A percentile compares a stretch with the other conserved stretches of the same genome.
phyloP scores from a whole-genome alignment of 2,113 vertebrate genomes.

The Microtus montanus region DNA sequence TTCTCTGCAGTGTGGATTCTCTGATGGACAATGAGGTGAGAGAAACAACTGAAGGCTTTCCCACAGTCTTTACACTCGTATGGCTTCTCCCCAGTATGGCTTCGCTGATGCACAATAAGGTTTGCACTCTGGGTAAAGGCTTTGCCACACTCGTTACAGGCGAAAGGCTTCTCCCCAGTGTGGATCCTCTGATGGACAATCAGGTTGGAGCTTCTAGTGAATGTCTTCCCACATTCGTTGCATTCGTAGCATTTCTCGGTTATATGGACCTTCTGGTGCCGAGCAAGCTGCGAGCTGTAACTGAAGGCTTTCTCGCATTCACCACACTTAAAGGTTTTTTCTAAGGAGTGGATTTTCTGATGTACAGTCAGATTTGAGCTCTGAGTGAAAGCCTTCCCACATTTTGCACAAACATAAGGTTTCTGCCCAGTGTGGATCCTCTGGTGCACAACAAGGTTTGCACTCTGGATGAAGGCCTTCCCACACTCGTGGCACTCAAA shows the following conservation, averaged over 20 bases:
- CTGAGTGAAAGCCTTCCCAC: slow-evolving; percentile 79
- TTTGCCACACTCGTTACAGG: slow-evolving; percentile 79
- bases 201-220: slow-evolving; percentile 79
- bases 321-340: slow-evolving; percentile 75
- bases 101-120: slow-evolving; percentile 79
- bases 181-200: slow-evolving; percentile 81
- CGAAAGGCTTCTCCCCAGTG: slow-evolving; percentile 80
- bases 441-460: slow-evolving; percentile 77
- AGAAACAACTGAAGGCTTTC: slow-evolving; percentile 80
- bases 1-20: slow-evolving; percentile 80
- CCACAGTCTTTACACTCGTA: slow-evolving; percentile 79
- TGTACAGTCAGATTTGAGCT: slow-evolving; percentile 79
- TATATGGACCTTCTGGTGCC: slow-evolving; percentile 79
- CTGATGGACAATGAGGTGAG: slow-evolving; percentile 79
- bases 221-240: slow-evolving; percentile 77
- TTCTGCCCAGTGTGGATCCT: slow-evolving; percentile 78
- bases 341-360: slow-evolving; percentile 77
- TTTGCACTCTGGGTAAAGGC: slow-evolving; percentile 81
- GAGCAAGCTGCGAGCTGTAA: slow-evolving; percentile 76
- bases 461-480: slow-evolving; percentile 78
- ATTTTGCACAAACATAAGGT: slow-evolving; percentile 75
- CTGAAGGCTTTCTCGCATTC: slow-evolving; percentile 80
- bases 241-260: slow-evolving; percentile 79
- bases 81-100: slow-evolving; percentile 81
- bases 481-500: slow-evolving; percentile 76